Percentiles rank a stretch among this genome's conserved stretches.
phyloP scores from a whole-genome alignment of 1,140 invertebrate species.

The Cylas formicarius region DNA sequence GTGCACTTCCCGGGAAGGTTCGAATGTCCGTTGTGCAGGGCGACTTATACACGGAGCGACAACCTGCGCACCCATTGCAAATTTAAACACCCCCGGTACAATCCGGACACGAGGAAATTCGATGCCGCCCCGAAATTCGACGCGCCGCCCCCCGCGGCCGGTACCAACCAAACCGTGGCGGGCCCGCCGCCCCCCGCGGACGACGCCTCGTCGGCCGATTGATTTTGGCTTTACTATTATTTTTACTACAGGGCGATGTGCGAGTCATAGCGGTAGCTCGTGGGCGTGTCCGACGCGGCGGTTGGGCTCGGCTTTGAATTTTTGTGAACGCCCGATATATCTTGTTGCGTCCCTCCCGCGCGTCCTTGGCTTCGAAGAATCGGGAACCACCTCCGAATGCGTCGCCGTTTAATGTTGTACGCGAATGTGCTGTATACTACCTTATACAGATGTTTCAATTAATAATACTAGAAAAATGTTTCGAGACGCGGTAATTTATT shows the following conservation, averaged over 20 bases:
- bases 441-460: too few relatives aligned
- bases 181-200: slow-evolving; percentile 26
- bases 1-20: slow-evolving; percentile 82
- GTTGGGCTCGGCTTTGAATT: slow-evolving; percentile 11
- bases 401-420: too few relatives aligned
- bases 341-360: too few relatives aligned
- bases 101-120: slow-evolving; percentile 74
- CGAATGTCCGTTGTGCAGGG: slow-evolving; percentile 78
- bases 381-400: too few relatives aligned
- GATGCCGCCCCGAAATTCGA: slow-evolving; percentile 49
- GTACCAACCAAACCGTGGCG: slow-evolving; percentile 27
- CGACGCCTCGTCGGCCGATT: slow-evolving; percentile 42
- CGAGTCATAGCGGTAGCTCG: slow-evolving; percentile 24
- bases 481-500: too few relatives aligned
- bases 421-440: too few relatives aligned
- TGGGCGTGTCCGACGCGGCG: slow-evolving; percentile 8
- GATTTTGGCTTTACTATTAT: slow-evolving; percentile 40
- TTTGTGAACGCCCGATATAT: too few relatives aligned
- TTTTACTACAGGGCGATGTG: slow-evolving; percentile 33
- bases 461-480: too few relatives aligned
- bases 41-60: slow-evolving; percentile 80
- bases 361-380: too few relatives aligned
- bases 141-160: slow-evolving; percentile 36
- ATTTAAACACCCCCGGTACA: slow-evolving; percentile 76
- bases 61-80: slow-evolving; percentile 82